Evolutionary conservation across 2,797 vertebrate species (phyloP).

Genomic region (Sebastes goodei): DNA sequence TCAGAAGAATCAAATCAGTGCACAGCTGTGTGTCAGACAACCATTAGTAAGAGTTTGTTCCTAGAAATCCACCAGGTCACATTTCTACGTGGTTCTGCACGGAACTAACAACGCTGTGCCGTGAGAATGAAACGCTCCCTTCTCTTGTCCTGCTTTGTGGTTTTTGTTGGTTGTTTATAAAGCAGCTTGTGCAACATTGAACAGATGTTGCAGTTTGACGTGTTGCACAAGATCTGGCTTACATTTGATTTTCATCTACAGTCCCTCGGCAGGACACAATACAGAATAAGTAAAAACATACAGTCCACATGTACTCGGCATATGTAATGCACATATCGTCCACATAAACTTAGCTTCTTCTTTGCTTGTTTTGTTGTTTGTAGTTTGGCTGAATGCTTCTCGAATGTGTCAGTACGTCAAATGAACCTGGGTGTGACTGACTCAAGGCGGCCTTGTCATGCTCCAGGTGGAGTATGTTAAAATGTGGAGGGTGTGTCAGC

Average conservation of each 20-base stretch:
- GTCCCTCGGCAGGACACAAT: not conserved
- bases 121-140: not conserved
- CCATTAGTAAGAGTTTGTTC: not conserved
- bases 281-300: not conserved
- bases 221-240: not conserved
- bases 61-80: not conserved
- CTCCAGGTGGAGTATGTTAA: not conserved
- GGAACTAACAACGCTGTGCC: not conserved
- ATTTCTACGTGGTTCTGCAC: not conserved
- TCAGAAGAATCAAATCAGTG: not conserved
- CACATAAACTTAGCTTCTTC: not conserved
- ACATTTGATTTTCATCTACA: not conserved
- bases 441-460: constrained; percentile 22
- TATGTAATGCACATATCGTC: not conserved
- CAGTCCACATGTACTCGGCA: not conserved
- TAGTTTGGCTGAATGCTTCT: constrained; percentile 20
- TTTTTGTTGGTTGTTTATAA: not conserved
- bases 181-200: not conserved
- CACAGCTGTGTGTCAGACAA: not conserved
- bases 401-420: not conserved
- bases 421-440: constrained; percentile 40
- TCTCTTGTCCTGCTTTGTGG: not conserved
- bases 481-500: constrained; percentile 37
- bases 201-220: not conserved
- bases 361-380: not conserved